Percentiles rank a stretch among this genome's conserved stretches.
Conservation (phyloP, 2,113 vertebrate genomes). For the Anhinga rufa region DNA sequence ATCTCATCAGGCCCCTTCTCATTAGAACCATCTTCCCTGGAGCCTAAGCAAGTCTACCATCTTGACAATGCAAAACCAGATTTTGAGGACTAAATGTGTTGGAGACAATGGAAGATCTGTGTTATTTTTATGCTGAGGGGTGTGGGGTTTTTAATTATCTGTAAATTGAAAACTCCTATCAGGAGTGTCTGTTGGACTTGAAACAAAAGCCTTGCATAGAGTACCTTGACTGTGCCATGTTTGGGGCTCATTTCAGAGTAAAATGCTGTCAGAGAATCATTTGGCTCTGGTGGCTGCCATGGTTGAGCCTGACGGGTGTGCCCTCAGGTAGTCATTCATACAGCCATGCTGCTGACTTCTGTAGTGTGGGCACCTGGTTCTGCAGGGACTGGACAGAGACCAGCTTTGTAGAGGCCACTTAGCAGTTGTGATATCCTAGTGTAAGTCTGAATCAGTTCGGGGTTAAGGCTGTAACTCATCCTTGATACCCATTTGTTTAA, state of each 20-base stretch:
- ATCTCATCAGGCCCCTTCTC: background rate
- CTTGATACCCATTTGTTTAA: background rate
- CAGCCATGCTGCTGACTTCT: background rate
- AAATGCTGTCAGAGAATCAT: background rate
- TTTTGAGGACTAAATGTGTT: background rate
- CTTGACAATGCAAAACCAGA: background rate
- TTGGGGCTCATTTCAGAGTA: background rate
- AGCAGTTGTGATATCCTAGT: background rate
- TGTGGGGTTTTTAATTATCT: background rate
- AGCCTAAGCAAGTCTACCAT: background rate
- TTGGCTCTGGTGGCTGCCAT: background rate
- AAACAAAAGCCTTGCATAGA: background rate
- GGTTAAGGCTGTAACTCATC: background rate
- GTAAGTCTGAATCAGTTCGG: background rate
- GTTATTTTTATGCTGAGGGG: background rate
- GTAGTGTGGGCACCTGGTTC: background rate
- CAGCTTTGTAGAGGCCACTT: background rate
- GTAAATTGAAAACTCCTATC: background rate
- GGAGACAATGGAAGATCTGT: background rate
- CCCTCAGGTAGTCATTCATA: rapidly evolving
- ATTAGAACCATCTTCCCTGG: background rate
- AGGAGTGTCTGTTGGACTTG: background rate
- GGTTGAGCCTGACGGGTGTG: background rate
- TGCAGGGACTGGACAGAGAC: background rate
- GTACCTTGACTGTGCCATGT: background rate